Percentiles rank a stretch among this genome's conserved stretches.
Evolutionary conservation across 2,888 invertebrate species (phyloP).

Genomic region (Thymelicus lineola): DNA sequence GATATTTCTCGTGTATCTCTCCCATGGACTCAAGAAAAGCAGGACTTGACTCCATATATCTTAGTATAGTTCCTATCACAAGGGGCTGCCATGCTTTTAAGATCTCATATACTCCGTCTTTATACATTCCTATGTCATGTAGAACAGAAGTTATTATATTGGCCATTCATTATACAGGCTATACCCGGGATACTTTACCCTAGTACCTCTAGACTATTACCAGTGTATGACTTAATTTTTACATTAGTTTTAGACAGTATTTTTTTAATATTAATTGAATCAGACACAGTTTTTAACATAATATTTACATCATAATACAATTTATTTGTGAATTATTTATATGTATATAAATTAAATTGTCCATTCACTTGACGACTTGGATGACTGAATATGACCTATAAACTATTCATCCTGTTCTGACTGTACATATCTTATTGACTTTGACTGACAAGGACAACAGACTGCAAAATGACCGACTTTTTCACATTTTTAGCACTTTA

Average conservation of each 20-base stretch:
- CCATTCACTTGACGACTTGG: constrained; percentile 28
- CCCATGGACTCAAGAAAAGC: no score
- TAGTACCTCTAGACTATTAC: no score
- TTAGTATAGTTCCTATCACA: no score
- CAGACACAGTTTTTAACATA: constrained; percentile 41
- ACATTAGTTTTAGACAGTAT: constrained; percentile 18
- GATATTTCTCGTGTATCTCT: no score
- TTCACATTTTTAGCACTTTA: constrained; percentile 40
- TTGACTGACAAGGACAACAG: constrained; percentile 37
- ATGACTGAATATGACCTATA: constrained; percentile 39
- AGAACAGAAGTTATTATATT: no score
- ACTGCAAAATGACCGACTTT: constrained; percentile 41
- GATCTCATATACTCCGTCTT: no score
- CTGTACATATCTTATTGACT: constrained; percentile 39
- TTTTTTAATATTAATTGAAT: constrained; percentile 41
- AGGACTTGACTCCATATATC: no score
- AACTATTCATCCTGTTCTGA: constrained; percentile 37
- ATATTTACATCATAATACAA: constrained; percentile 44
- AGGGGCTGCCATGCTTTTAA: no score
- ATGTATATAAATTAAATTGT: constrained; percentile 39
- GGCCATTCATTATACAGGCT: no score
- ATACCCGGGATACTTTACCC: no score
- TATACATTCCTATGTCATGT: no score
- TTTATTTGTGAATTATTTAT: constrained; percentile 38
- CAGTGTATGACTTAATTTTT: no score